Evolutionary conservation across 2,797 vertebrate species (phyloP), one percentile per base, ranked within the genome.

Genomic region (Gallirallus australis): DNA sequence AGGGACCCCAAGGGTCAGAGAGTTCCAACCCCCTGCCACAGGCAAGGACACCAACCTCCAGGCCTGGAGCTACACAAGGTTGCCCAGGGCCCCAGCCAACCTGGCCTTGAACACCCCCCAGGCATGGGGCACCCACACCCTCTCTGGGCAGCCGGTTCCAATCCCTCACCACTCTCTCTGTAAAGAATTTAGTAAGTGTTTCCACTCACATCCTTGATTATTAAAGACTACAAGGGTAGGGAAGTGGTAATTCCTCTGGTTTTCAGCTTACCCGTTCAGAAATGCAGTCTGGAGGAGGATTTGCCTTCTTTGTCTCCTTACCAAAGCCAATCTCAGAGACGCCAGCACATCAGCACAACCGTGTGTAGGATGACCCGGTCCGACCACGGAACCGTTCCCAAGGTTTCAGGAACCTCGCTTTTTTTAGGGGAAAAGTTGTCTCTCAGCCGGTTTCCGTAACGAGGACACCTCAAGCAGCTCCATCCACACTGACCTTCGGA

Each of bases 201-300:
- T 19, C 12, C 33, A 2, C 37, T 53, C 50, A 13, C 31, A 28
- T 0, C 25, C n/a, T 25, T 0, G 6, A 28, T 4, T 11, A 42
- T 3, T 54, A 50, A 45, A 40, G 9, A 6, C n/a, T 24, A 6
- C 0, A 0, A 5, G 17, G 14, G 52, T 9, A 5, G 4, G 0
- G 7, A 3, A 11, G 15, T 0, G 20, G 1, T 2, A 68, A 57
- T 8, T 35, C 24, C 40, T 31, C 42, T 1, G 14, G 31, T 6
- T 7, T 6, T 14, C 57, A 71, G 33, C 27, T 93, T 57, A 83
- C 86, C 39, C 37, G 11, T 79, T 8, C 3, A 2, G 7, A 81
- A 75, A 57, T 0, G 54, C 50, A 2, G 7, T 2, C 47, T 12
- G 60, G 9, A 66, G 8, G 8, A 59, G 9, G 31, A 61, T 6